These are phyloP conservation scores for Synchiropus splendidus DNA, from an alignment of 2,113 vertebrate species.

Conservation along the genomic window DNA sequence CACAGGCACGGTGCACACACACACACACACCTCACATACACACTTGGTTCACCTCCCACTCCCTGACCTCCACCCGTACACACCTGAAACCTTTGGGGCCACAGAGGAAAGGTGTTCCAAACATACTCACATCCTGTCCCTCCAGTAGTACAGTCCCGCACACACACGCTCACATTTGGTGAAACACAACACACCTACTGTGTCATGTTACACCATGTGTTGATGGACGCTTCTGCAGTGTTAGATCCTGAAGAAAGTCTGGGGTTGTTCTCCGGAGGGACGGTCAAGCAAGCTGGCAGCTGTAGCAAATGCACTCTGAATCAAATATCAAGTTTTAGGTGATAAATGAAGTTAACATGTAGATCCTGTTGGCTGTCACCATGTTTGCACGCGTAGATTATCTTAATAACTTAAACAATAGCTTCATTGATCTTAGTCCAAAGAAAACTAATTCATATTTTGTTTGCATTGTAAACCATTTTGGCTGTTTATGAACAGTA, in stretches of 20 bases:
- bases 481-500: too few relatives aligned
- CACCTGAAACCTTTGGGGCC: slow-evolving; percentile 41
- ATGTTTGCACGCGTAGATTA: too few relatives aligned
- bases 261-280: background rate
- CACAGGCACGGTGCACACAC: too few relatives aligned
- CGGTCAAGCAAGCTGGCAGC: too few relatives aligned
- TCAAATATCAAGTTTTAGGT: too few relatives aligned
- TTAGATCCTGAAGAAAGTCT: slow-evolving; percentile 44
- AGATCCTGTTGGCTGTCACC: too few relatives aligned
- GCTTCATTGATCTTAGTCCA: too few relatives aligned
- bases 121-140: slow-evolving; percentile 49
- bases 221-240: slow-evolving; percentile 25
- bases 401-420: too few relatives aligned
- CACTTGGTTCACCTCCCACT: slow-evolving; percentile 24
- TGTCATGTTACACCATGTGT: slow-evolving; percentile 41
- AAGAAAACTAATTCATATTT: too few relatives aligned
- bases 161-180: slow-evolving; percentile 11
- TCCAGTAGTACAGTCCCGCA: slow-evolving; percentile 23
- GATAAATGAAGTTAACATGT: too few relatives aligned
- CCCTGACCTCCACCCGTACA: slow-evolving; percentile 29
- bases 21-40: slow-evolving; percentile 18
- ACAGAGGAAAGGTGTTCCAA: slow-evolving; percentile 60
- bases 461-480: too few relatives aligned
- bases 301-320: too few relatives aligned
- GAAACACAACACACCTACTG: slow-evolving; percentile 30